Evolutionary conservation across 2,113 vertebrate genomes (phyloP).

Genomic region (Willisornis vidua): DNA sequence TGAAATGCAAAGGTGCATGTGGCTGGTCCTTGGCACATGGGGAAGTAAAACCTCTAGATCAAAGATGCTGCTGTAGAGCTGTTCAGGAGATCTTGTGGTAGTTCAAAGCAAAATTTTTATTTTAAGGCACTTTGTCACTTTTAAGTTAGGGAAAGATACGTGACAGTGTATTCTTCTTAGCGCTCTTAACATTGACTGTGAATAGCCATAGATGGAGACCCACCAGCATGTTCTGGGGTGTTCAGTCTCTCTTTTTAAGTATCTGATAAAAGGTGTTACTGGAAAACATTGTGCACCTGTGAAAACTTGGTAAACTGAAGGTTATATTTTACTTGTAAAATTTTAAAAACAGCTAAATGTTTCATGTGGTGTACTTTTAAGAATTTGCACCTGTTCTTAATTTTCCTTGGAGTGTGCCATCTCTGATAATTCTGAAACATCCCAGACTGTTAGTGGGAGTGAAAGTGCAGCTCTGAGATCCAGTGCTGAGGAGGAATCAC

Average conservation of each 20-base stretch:
- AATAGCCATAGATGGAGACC: background rate
- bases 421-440: background rate
- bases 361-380: background rate
- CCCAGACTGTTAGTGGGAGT: background rate
- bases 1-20: background rate
- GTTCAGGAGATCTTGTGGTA: background rate
- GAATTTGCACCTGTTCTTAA: background rate
- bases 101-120: background rate
- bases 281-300: background rate
- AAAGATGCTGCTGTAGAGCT: background rate
- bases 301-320: background rate
- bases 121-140: background rate
- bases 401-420: background rate
- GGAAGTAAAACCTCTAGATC: background rate
- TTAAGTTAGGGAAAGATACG: background rate
- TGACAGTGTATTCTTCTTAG: background rate
- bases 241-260: background rate
- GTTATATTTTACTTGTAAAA: background rate
- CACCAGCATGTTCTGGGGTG: background rate
- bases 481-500: background rate
- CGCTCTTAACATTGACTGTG: background rate
- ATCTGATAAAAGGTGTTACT: background rate
- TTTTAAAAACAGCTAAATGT: background rate
- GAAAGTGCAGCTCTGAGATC: background rate
- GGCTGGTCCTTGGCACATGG: background rate